Evolutionary conservation across 2,888 invertebrate species (phyloP).

Genomic region (Tethea ocularis): DNA sequence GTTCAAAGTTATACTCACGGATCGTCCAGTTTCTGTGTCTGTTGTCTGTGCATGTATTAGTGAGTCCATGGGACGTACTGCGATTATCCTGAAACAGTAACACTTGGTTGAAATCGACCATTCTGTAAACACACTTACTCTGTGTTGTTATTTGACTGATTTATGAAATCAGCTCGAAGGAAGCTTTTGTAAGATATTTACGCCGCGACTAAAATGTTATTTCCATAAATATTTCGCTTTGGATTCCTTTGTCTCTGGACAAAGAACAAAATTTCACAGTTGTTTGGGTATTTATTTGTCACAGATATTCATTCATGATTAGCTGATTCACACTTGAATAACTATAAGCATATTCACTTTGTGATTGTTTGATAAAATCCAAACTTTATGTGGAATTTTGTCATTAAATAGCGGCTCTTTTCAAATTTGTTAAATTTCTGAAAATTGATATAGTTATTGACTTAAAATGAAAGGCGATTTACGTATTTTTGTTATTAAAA

Average conservation of each 20-base stretch:
- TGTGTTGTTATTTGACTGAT: conserved; percentile 14
- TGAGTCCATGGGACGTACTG: conserved; percentile 52
- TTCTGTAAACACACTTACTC: conserved; percentile 17
- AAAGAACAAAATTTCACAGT: conserved; percentile 11
- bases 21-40: conserved; percentile 60
- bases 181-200: conserved; percentile 19
- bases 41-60: conserved; percentile 60
- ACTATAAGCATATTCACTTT: neutral
- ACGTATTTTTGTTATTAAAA: neutral
- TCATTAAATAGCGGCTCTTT: too few species aligned
- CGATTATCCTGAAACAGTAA: conserved; percentile 69
- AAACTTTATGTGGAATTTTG: neutral
- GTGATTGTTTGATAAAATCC: neutral
- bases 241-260: conserved; percentile 13
- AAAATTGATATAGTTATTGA: too few species aligned
- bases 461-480: too few species aligned
- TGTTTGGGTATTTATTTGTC: conserved; percentile 4
- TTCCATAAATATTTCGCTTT: conserved; percentile 12
- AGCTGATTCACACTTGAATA: neutral
- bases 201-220: conserved; percentile 12
- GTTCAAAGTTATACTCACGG: conserved; percentile 50
- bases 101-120: conserved; percentile 20
- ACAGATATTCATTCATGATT: neutral
- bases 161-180: conserved; percentile 22
- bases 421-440: too few species aligned